Evolutionary conservation across 2,113 vertebrate species (phyloP).

Genomic region (Aplodontia rufa): DNA sequence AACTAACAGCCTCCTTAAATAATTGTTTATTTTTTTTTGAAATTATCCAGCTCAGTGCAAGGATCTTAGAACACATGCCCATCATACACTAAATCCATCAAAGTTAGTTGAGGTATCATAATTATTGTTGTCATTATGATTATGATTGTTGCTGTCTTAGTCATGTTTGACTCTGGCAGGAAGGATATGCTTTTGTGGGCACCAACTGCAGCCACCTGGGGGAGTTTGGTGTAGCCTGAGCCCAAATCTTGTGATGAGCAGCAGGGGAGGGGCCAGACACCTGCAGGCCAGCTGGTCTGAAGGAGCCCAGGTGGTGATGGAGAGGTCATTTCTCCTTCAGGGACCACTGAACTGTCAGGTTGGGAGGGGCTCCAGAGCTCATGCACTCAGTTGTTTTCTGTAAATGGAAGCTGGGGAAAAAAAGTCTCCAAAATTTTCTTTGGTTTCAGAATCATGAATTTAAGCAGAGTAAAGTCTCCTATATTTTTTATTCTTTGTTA

Average conservation of each 20-base stretch:
- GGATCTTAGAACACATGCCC: background rate
- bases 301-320: background rate
- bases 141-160: background rate
- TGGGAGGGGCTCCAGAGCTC: background rate
- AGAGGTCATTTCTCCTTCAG: background rate
- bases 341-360: too few species aligned
- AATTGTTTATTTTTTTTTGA: too few species aligned
- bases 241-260: background rate
- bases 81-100: background rate
- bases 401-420: background rate
- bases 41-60: too few species aligned
- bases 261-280: background rate
- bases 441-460: background rate
- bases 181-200: background rate
- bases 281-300: accelerated
- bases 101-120: accelerated
- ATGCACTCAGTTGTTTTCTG: background rate
- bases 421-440: background rate
- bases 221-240: background rate
- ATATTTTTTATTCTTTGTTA: too few species aligned
- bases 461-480: background rate
- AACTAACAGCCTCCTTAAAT: too few species aligned
- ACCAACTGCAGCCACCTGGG: background rate
- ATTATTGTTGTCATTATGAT: background rate
- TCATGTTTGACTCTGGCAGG: background rate